phyloP scores from a whole-genome alignment of 2,888 invertebrate genomes.

The Ophion obscuratus region DNA sequence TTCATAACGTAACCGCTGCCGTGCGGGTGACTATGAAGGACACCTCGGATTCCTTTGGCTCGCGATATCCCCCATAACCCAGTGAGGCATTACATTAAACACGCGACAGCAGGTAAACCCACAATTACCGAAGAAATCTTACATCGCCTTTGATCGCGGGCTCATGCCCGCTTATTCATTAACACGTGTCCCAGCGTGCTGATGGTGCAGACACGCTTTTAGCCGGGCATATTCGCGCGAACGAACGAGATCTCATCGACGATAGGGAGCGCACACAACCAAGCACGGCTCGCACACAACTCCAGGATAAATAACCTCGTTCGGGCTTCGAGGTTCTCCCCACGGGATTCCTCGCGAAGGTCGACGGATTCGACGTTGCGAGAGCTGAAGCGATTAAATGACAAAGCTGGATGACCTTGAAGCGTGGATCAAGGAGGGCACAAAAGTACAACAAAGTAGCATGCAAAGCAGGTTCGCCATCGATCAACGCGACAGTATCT shows the following conservation, averaged over 20 bases:
- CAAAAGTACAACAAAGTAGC: neutral
- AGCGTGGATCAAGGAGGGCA: neutral
- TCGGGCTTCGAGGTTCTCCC: neutral
- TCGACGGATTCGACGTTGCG: neutral
- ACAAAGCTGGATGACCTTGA: constrained; percentile 2
- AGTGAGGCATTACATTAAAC: constrained; percentile 4
- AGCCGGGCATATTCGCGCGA: constrained; percentile 19
- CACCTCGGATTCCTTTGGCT: neutral
- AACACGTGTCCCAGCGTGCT: constrained; percentile 48
- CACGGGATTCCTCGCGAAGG: neutral
- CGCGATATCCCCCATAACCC: neutral
- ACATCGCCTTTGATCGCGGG: constrained; percentile 13
- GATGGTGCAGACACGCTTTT: constrained; percentile 14
- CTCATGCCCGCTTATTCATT: constrained; percentile 52
- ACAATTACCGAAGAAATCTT: constrained; percentile 53
- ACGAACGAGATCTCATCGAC: constrained; percentile 48
- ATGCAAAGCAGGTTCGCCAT: no score
- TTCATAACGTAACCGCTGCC: neutral
- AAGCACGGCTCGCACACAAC: neutral
- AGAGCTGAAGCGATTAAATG: neutral
- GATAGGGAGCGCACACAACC: constrained; percentile 40
- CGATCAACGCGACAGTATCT: neutral
- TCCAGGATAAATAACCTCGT: neutral
- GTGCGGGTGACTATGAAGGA: neutral
- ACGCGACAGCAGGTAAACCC: constrained; percentile 35